Conservation (phyloP, 2,888 invertebrate genomes). For the Drosophila fulvimacula region DNA sequence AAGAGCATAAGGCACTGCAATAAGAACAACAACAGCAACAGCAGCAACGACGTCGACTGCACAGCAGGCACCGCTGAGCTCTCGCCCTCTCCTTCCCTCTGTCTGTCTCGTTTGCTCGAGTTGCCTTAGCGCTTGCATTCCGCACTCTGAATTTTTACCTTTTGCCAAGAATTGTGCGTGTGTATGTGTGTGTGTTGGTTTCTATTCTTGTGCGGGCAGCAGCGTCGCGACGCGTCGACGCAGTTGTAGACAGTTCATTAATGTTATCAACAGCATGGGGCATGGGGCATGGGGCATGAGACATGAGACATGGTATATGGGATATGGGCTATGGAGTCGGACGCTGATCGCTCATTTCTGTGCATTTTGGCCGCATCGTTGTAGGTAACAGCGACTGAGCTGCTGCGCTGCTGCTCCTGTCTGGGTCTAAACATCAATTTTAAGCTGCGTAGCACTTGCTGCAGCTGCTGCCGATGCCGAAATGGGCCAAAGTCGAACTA, state of each 20-base stretch:
- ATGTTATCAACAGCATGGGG: slow-evolving; percentile 73
- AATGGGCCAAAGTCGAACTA: slow-evolving; percentile 48
- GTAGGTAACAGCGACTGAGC: slow-evolving; percentile 44
- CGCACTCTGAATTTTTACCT: slow-evolving; percentile 52
- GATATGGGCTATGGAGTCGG: slow-evolving; percentile 23
- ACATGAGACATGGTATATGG: slow-evolving; percentile 17
- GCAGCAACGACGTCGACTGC: slow-evolving; percentile 35
- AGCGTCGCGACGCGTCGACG: slow-evolving; percentile 36
- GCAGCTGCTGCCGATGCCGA: slow-evolving; percentile 23
- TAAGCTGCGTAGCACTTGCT: slow-evolving; percentile 44
- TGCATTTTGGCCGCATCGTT: slow-evolving; percentile 52
- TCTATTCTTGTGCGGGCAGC: slow-evolving; percentile 76
- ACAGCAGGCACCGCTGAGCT: slow-evolving; percentile 29
- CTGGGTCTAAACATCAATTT: slow-evolving; percentile 43
- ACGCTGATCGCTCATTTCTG: slow-evolving; percentile 30
- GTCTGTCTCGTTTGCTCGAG: slow-evolving; percentile 10
- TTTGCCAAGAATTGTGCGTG: slow-evolving; percentile 60
- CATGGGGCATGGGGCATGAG: slow-evolving; percentile 29
- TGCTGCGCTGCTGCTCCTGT: slow-evolving; percentile 6
- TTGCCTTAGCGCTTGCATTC: slow-evolving; percentile 41
- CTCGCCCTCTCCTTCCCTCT: slow-evolving; percentile 12
- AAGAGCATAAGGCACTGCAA: slow-evolving; percentile 35
- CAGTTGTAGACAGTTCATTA: slow-evolving; percentile 76
- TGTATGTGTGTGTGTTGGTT: slow-evolving; percentile 41
- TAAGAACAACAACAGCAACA: slow-evolving; percentile 25